Evolutionary conservation across 1,140 invertebrate genomes (phyloP).

Genomic region (Pseudachorutes palmiensis): DNA sequence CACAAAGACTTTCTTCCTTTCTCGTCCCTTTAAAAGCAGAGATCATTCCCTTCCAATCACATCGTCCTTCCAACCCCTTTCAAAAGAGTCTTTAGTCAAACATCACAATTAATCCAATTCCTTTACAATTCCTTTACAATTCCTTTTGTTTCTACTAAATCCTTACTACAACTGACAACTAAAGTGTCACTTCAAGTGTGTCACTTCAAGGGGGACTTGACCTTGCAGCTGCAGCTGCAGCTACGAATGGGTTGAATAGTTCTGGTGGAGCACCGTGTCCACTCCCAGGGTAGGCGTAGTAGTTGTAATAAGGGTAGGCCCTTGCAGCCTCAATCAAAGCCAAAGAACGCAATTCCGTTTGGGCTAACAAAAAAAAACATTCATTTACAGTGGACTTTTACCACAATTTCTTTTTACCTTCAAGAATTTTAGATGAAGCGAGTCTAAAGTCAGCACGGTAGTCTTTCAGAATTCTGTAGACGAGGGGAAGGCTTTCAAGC

Average conservation of each 20-base stretch:
- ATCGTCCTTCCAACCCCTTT: no score
- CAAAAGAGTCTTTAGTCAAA: no score
- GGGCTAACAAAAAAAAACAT: slow-evolving; percentile 16
- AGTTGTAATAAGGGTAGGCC: slow-evolving; percentile 20
- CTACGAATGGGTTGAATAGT: slow-evolving; percentile 15
- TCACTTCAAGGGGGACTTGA: slow-evolving; percentile 5
- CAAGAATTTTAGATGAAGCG: slow-evolving; percentile 57
- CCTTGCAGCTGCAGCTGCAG: background rate
- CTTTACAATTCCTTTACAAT: no score
- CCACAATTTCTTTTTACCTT: slow-evolving; percentile 47
- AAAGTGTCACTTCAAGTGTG: background rate
- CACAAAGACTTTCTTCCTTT: no score
- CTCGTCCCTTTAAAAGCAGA: no score
- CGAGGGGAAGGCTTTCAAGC: slow-evolving; percentile 61
- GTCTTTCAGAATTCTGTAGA: slow-evolving; percentile 62
- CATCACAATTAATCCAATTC: no score
- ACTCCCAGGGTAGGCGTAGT: slow-evolving; percentile 12
- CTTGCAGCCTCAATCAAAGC: slow-evolving; percentile 23
- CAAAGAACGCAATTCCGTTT: slow-evolving; percentile 23
- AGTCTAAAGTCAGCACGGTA: slow-evolving; percentile 58
- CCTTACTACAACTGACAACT: no score
- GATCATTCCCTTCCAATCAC: no score
- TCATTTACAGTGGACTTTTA: background rate
- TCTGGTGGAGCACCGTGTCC: slow-evolving; percentile 14
- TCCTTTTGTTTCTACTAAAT: no score